Evolutionary conservation across 2,888 invertebrate species (phyloP), one percentile per base, ranked within the genome.

Genomic region (Lasioglossum figueresi): DNA sequence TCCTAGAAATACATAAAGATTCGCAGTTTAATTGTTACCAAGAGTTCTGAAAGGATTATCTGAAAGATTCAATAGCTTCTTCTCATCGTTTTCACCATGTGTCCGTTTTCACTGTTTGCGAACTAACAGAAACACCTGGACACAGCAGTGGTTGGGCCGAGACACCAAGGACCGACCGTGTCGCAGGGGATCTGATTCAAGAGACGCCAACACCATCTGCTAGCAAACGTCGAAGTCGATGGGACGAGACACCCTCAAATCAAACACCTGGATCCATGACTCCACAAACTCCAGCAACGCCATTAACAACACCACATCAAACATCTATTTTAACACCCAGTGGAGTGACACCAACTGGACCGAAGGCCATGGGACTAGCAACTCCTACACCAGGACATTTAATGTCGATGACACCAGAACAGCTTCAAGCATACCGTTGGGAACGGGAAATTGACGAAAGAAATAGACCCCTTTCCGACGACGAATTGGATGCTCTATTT

Each of bases 141-240:
- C 98, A 99, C 95, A 97, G 97, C 88, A 98, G 99, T 94, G 99
- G 99, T 1, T 99, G 99, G 99, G 99, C 99, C 27, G 99, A 99
- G 95, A 99, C 99, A 0, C 99, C 99, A 0, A 97, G 99, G 86
- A 98, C 99, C 0, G 99, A 99, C 94, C 97, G 99, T 80, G 97
- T 97, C 5, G 96, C 96, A 1, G 97, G 97, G 19, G 98, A 98
- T 92, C 95, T 97, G 27, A 98, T 98, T 77, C 97, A 98, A 93
- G 99, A 99, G 95, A 98, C 98, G 0, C 98, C 99, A 0, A 99
- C 99, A 0, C 99, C 99, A 0, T 98, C 98, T 52, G 97, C 98
- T 0, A 98, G 99, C 78, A 99, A 99, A 95, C 96, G 99, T 0
- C 97, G 99, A 80, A 99, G 99, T 82, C 97, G 99, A 86, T 99